A percentile compares a stretch with the other conserved stretches of the same genome.
Evolutionary conservation across 1,140 invertebrate species (phyloP).

Genomic region (Probaryconus sp.): DNA sequence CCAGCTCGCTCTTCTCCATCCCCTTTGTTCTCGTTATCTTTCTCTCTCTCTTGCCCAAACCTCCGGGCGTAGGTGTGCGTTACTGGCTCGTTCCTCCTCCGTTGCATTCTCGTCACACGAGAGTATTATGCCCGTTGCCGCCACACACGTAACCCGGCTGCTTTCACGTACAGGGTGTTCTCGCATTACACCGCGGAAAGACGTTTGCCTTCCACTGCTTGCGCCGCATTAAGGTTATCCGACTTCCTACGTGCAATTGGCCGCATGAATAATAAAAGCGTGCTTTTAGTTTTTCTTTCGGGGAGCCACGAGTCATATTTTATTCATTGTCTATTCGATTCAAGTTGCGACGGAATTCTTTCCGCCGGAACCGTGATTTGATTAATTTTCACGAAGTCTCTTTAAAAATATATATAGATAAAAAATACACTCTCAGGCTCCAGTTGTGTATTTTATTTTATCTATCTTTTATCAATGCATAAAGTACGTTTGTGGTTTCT

Average conservation of each 20-base stretch:
- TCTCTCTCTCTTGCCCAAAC: constrained; percentile 11
- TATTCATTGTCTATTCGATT: constrained; percentile 42
- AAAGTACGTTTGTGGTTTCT: too few species aligned
- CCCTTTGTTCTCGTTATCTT: background rate
- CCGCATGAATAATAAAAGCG: constrained; percentile 36
- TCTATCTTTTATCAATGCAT: too few species aligned
- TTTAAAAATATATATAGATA: too few species aligned
- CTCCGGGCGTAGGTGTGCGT: constrained; percentile 23
- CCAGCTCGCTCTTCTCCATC: constrained; percentile 1
- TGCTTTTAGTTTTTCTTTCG: constrained; percentile 26
- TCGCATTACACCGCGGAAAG: constrained; percentile 12
- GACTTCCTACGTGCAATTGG: constrained; percentile 15
- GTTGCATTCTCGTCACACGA: constrained; percentile 27
- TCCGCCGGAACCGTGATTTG: constrained; percentile 26
- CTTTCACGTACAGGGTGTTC: constrained; percentile 21
- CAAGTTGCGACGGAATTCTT: constrained; percentile 30
- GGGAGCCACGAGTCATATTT: constrained; percentile 21
- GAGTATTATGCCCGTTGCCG: constrained; percentile 10
- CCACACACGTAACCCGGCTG: constrained; percentile 3
- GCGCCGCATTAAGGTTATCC: constrained; percentile 7
- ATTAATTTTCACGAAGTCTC: too few species aligned
- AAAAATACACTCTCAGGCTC: too few species aligned
- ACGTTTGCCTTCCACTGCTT: background rate
- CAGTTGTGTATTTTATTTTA: too few species aligned
- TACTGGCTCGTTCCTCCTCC: constrained; percentile 15